phyloP scores from a whole-genome alignment of 2,888 invertebrate species.

The Leptopilina myrica region DNA sequence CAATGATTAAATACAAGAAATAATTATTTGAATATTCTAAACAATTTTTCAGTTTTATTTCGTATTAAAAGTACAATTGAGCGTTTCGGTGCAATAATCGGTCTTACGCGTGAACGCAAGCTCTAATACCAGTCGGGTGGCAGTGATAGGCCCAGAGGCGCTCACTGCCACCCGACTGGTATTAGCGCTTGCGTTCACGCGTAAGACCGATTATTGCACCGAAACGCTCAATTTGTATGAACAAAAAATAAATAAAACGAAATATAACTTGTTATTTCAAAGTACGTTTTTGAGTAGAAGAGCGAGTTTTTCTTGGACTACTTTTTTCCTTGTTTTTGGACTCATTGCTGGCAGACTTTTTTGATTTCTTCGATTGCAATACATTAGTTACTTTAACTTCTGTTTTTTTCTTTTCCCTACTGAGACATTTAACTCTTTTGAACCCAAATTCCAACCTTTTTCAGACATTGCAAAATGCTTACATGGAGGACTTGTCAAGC shows the following conservation, averaged over 20 bases:
- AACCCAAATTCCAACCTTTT: background rate
- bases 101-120: too few species aligned
- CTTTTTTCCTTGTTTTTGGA: background rate
- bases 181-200: too few species aligned
- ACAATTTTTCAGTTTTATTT: too few species aligned
- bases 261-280: background rate
- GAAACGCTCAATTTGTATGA: too few species aligned
- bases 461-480: constrained; percentile 34
- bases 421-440: background rate
- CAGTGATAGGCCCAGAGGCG: too few species aligned
- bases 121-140: too few species aligned
- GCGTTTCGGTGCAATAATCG: too few species aligned
- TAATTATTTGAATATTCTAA: too few species aligned
- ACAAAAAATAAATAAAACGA: background rate
- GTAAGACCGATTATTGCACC: too few species aligned
- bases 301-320: background rate
- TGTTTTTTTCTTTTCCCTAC: background rate
- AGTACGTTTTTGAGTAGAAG: background rate
- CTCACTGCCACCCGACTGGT: too few species aligned
- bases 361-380: background rate
- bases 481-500: constrained; percentile 40
- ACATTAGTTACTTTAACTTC: constrained; percentile 20
- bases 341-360: background rate
- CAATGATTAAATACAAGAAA: background rate
- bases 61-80: too few species aligned